Base-by-base conservation (phyloP, 2,797 vertebrate genomes). In the Odontamblyopus rebecca region DNA sequence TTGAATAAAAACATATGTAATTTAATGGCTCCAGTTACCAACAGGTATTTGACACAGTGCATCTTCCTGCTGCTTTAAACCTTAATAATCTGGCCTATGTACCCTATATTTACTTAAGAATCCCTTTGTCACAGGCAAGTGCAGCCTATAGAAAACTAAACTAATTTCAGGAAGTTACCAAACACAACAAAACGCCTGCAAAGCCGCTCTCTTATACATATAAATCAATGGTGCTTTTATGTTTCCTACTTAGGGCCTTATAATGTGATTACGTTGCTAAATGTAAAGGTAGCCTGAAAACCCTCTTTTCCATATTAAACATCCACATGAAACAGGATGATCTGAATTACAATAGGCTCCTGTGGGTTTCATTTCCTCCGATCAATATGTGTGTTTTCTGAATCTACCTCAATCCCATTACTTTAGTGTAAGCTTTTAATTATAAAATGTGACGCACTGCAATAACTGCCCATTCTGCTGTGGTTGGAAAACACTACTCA, bases 81-180 rank as follows among this genome's bases (percentile, higher is more conserved):
- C 29, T 67, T 83, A 87, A 80, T 77, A 72, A 81, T 84, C 27
- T 32, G 73, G 63, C 67, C 66, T 19, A 11, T 18, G 41, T 67
- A 53, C 66, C 71, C 75, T 64, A 62, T 71, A 72, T 69, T 44
- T 67, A 70, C 83, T 80, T 76, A 59, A 78, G 54, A 70, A 53
- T 57, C 64, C 71, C 38, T 82, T 78, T 79, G 73, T 83, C 69
- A 70, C 19, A 71, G 77, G 61, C 76, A 77, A 87, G 78, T 67
- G 62, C 77, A 67, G 83, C 53, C 67, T 64, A 73, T 86, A 82
- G 77, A 89, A 61, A 69, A 80, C 29, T 78, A 69, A 88, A 91
- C 71, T 50, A 73, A 89, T 86, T 82, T 79, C 38, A 9, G 0
- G 60, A 19, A 54, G 54, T 73, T 67, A 56, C 44, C 54, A 65